These are phyloP conservation scores for Limosa lapponica DNA, from an alignment of 2,797 vertebrate species.

Conservation along the genomic window DNA sequence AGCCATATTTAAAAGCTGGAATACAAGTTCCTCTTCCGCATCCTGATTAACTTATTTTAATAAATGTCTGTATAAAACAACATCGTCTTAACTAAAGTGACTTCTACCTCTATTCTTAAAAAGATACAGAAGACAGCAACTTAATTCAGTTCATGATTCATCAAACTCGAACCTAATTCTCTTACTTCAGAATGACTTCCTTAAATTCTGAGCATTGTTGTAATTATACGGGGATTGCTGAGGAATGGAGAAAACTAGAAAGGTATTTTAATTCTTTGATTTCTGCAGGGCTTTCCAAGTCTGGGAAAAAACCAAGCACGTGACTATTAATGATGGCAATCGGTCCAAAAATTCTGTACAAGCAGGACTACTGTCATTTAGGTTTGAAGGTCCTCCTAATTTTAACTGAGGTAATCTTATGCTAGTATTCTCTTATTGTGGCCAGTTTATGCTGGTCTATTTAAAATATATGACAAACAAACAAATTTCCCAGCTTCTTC, in stretches of 20 bases:
- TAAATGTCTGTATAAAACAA: background rate
- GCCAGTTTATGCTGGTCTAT: background rate
- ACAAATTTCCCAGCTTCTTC: background rate
- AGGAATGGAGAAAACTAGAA: background rate
- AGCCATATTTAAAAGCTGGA: background rate
- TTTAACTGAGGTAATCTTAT: background rate
- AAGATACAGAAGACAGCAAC: background rate
- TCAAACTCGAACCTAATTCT: slow-evolving; percentile 5
- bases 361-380: background rate
- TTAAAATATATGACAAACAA: background rate
- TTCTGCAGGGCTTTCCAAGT: background rate
- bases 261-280: background rate
- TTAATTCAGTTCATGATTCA: slow-evolving; percentile 25
- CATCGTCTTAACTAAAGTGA: background rate
- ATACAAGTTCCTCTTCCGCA: slow-evolving; percentile 2
- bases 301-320: background rate
- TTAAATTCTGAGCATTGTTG: background rate
- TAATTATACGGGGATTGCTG: background rate
- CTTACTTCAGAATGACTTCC: background rate
- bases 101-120: background rate
- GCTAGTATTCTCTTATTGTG: background rate
- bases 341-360: background rate
- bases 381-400: background rate
- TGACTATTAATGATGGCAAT: background rate
- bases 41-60: background rate